These are phyloP conservation scores for Montipora capricornis DNA, from an alignment of 64 coral and sea anemone genomes.

Conservation along the genomic window DNA sequence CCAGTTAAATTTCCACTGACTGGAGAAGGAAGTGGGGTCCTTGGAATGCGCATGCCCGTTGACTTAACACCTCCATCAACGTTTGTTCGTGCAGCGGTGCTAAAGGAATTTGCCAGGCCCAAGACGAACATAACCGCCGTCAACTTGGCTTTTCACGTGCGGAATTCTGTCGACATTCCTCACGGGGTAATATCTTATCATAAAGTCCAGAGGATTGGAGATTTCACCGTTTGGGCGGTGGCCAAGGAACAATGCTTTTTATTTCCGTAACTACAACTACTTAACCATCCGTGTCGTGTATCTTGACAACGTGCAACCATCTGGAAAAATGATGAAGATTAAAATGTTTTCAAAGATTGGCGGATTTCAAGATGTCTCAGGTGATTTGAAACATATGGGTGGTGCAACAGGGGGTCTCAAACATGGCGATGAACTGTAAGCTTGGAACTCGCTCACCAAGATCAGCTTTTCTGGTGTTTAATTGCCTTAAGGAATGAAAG, in stretches of 20 bases:
- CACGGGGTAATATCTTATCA: neutral
- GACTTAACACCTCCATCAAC: neutral
- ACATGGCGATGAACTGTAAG: neutral
- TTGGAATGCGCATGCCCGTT: neutral
- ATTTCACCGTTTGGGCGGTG: constrained; percentile 9
- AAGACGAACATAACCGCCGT: neutral
- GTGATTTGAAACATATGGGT: neutral
- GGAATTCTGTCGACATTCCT: constrained; percentile 41
- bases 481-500: too few relatives aligned
- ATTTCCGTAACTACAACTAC: constrained; percentile 18
- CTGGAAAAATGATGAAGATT: neutral
- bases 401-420: neutral
- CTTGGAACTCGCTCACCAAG: too few relatives aligned
- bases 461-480: too few relatives aligned
- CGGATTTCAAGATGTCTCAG: constrained; percentile 11
- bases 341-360: neutral
- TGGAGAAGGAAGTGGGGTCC: neutral
- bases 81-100: neutral
- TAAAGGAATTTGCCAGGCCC: neutral
- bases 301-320: constrained; percentile 25
- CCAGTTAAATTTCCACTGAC: neutral
- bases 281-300: constrained; percentile 34
- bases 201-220: neutral
- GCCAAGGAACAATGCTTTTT: constrained; percentile 20
- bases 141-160: constrained; percentile 33